Conservation (phyloP, 1,140 invertebrate genomes). For the Magallana angulata region DNA sequence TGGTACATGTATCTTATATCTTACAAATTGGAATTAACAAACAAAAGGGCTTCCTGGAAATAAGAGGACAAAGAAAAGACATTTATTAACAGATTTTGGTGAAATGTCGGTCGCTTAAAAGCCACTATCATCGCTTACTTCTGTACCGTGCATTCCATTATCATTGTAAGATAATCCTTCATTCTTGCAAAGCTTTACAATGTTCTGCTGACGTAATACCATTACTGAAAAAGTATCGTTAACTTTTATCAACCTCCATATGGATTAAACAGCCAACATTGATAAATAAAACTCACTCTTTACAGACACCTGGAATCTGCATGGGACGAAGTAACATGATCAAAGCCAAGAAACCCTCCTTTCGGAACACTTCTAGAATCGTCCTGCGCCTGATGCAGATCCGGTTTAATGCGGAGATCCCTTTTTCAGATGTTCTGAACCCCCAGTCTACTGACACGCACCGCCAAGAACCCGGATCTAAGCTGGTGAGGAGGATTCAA, state of each 20-base stretch:
- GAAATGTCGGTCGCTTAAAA: neutral
- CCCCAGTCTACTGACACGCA: conserved; percentile 82
- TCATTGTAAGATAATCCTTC: neutral
- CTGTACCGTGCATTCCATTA: neutral
- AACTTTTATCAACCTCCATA: neutral
- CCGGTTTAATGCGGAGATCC: conserved; percentile 94
- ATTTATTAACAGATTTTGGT: too few species aligned
- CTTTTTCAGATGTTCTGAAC: conserved; percentile 91
- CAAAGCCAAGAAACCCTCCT: conserved; percentile 87
- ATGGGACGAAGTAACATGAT: conserved; percentile 60
- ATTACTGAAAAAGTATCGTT: neutral
- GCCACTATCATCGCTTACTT: neutral
- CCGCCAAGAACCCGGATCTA: conserved; percentile 77
- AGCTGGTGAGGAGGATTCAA: conserved; percentile 62
- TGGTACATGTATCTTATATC: too few species aligned
- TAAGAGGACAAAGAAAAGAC: too few species aligned
- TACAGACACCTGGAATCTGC: conserved; percentile 65
- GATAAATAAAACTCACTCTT: conserved; percentile 1
- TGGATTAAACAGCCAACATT: neutral
- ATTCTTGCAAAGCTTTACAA: neutral
- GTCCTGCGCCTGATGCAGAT: conserved; percentile 94
- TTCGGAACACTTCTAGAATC: conserved; percentile 94
- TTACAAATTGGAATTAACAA: too few species aligned
- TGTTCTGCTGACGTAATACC: neutral
- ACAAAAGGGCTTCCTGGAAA: too few species aligned